phyloP scores from a whole-genome alignment of 2,888 invertebrate species.

The Drosophila eohydei region DNA sequence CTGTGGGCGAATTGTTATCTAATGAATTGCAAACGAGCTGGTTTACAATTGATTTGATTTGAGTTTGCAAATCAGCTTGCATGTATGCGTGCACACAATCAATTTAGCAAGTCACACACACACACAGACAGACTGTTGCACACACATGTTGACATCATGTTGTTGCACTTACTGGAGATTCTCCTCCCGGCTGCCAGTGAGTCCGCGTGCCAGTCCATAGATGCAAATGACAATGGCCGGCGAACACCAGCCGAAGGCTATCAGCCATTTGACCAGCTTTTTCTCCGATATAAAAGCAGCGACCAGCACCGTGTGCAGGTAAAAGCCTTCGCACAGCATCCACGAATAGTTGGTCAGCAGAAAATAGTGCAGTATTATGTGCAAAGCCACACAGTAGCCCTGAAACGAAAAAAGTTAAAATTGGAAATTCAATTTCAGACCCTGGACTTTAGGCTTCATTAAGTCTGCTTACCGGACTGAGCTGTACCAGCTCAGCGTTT shows the following conservation, averaged over 20 bases:
- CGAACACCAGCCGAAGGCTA: conserved; percentile 93
- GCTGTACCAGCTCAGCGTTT: conserved; percentile 87
- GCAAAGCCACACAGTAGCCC: conserved; percentile 92
- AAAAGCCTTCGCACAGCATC: conserved; percentile 98
- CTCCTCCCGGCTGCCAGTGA: conserved; percentile 85
- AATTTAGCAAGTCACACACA: conserved; percentile 20
- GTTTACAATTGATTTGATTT: conserved; percentile 53
- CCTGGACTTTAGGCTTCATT: not conserved
- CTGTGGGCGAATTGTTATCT: conserved; percentile 25
- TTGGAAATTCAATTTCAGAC: not conserved
- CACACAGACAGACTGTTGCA: conserved; percentile 2
- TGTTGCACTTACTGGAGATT: conserved; percentile 87
- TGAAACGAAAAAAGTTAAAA: conserved; percentile 82
- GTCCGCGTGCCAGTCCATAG: conserved; percentile 89
- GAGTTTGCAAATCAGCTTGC: conserved; percentile 36
- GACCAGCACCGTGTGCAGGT: conserved; percentile 96
- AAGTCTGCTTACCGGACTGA: conserved; percentile 87
- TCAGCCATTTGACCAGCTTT: conserved; percentile 92
- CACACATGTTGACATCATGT: conserved; percentile 13
- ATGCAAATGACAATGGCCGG: conserved; percentile 89
- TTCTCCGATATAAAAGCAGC: conserved; percentile 96
- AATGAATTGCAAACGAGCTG: conserved; percentile 58
- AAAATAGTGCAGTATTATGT: conserved; percentile 94
- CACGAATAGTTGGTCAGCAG: conserved; percentile 97
- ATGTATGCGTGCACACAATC: conserved; percentile 42